Conservation (phyloP, 1,140 invertebrate genomes). For the Heliconius melpomene region DNA sequence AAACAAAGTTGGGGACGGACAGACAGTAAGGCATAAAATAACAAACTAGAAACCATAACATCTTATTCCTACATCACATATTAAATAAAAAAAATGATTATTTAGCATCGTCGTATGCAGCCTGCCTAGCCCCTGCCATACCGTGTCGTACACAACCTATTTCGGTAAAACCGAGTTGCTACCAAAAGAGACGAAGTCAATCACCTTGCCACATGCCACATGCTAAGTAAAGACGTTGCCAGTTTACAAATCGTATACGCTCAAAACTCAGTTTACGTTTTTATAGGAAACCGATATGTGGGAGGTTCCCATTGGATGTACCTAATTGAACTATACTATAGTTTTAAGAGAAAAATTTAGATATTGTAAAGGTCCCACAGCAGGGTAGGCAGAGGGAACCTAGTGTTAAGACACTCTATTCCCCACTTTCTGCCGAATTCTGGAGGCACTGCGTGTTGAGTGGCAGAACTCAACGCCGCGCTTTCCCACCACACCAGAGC, state of each 20-base stretch:
- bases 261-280: neutral
- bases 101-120: neutral
- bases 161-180: conserved; percentile 35
- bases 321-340: neutral
- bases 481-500: too few relatives aligned
- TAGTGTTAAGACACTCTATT: too few relatives aligned
- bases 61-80: too few relatives aligned
- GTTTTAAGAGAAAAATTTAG: too few relatives aligned
- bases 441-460: too few relatives aligned
- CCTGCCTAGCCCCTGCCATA: conserved; percentile 2
- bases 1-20: too few relatives aligned
- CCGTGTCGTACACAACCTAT: conserved; percentile 30
- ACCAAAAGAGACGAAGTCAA: conserved; percentile 41
- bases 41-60: too few relatives aligned
- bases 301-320: neutral
- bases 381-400: too few relatives aligned
- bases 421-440: too few relatives aligned
- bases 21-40: too few relatives aligned
- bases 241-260: conserved; percentile 18
- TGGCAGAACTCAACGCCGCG: too few relatives aligned
- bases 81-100: neutral
- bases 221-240: conserved; percentile 28
- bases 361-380: too few relatives aligned
- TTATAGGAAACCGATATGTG: conserved; percentile 2
- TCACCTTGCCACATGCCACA: conserved; percentile 32